phyloP scores from a whole-genome alignment of 1,140 invertebrate genomes.

The Drosophila kurseongensis region DNA sequence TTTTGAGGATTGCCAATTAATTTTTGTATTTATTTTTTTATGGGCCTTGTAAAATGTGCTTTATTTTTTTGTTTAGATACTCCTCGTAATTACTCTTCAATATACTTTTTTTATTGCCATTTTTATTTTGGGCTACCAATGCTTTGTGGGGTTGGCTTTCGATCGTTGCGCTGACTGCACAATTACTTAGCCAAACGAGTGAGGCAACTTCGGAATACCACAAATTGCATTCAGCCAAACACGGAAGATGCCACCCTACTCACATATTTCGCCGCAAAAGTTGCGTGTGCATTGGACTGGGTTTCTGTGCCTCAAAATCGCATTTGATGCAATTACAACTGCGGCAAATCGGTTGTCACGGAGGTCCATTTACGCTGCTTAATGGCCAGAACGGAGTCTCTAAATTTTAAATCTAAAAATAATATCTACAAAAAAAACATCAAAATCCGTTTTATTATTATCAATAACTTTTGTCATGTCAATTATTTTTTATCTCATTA shows the following conservation, averaged over 20 bases:
- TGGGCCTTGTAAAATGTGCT: not conserved
- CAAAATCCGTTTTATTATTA: constrained; percentile 7
- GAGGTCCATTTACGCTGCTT: constrained; percentile 47
- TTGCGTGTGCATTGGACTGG: constrained; percentile 42
- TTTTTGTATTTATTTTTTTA: not conserved
- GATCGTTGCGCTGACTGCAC: constrained; percentile 35
- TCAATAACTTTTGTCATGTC: constrained; percentile 13
- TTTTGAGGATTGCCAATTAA: too few species aligned
- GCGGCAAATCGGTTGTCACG: constrained; percentile 46
- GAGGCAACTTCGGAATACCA: constrained; percentile 34
- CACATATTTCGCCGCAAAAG: constrained; percentile 13
- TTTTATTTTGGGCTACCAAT: constrained; percentile 1
- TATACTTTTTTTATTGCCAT: not conserved
- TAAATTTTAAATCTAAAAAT: constrained; percentile 38
- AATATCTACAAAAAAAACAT: constrained; percentile 22
- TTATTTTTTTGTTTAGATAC: constrained; percentile 12
- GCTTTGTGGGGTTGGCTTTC: constrained; percentile 7
- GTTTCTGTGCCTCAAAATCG: constrained; percentile 45
- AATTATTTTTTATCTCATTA: constrained; percentile 21
- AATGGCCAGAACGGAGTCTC: constrained; percentile 56
- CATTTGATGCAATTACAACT: constrained; percentile 33
- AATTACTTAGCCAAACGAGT: constrained; percentile 45
- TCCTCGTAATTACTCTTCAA: not conserved
- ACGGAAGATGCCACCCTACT: constrained; percentile 44
- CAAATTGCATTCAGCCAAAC: constrained; percentile 33